A percentile compares a stretch with the other conserved stretches of the same genome.
These are phyloP conservation scores for Antennarius striatus DNA, from an alignment of 2,113 vertebrate species.

Conservation along the genomic window DNA sequence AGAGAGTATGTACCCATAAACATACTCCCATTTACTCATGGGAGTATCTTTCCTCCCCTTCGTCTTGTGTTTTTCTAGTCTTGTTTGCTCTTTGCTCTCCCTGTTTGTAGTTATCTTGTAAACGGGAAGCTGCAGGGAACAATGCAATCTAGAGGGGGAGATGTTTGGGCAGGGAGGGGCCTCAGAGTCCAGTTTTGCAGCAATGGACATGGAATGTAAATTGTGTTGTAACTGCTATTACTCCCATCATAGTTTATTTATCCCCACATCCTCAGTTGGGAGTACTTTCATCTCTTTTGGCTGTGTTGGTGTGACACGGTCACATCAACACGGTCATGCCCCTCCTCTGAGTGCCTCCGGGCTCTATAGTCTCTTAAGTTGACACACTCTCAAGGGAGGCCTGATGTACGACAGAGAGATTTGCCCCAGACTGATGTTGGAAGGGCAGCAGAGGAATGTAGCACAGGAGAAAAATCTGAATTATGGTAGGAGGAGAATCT, in stretches of 20 bases:
- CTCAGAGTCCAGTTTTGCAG: constrained; percentile 4
- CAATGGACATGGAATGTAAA: constrained; percentile 62
- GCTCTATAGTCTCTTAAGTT: constrained; percentile 18
- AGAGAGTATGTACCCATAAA: constrained; percentile 13
- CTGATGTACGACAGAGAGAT: constrained; percentile 6
- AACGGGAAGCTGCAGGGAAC: constrained; percentile 77
- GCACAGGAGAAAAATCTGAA: background rate
- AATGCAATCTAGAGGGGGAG: constrained; percentile 50
- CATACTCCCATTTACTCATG: background rate
- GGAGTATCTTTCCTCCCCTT: constrained; percentile 1
- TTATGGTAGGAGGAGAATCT: constrained; percentile 7
- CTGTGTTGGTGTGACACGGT: constrained; percentile 51
- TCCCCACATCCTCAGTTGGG: constrained; percentile 33
- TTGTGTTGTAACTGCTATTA: constrained; percentile 42
- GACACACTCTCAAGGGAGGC: constrained; percentile 20
- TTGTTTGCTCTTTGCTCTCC: background rate
- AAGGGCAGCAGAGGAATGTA: constrained; percentile 44
- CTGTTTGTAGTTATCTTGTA: constrained; percentile 58
- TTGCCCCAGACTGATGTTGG: constrained; percentile 23
- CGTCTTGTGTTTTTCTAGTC: constrained; percentile 3
- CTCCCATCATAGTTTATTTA: constrained; percentile 57
- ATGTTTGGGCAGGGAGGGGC: constrained; percentile 6
- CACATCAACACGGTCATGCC: constrained; percentile 51
- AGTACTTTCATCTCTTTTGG: constrained; percentile 46
- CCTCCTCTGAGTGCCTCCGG: constrained; percentile 23